Evolutionary conservation across 2,113 vertebrate genomes (phyloP).

Genomic region (Crotalus viridis): DNA sequence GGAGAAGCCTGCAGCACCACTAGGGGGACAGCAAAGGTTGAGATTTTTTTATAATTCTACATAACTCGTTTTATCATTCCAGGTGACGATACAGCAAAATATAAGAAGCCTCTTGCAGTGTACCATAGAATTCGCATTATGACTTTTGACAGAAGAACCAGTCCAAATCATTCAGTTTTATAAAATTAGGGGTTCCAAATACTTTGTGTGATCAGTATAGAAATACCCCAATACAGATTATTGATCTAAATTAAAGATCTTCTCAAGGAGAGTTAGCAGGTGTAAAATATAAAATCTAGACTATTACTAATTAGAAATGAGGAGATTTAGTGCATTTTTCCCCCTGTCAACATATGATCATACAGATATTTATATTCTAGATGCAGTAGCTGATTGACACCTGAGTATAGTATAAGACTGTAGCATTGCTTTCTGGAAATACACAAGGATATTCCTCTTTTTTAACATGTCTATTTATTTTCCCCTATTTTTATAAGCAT

Average conservation of each 20-base stretch:
- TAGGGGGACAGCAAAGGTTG: neutral
- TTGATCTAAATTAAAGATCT: neutral
- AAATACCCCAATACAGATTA: neutral
- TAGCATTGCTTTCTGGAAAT: neutral
- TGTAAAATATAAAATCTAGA: too few relatives aligned
- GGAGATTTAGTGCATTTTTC: neutral
- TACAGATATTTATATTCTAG: neutral
- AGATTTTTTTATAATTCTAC: neutral
- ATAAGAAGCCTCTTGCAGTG: neutral
- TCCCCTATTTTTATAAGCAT: neutral
- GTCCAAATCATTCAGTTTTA: neutral
- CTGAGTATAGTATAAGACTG: neutral
- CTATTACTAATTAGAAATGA: too few relatives aligned
- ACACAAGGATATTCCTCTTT: neutral
- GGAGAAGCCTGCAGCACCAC: neutral
- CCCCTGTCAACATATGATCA: neutral
- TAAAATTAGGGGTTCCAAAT: neutral
- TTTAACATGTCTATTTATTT: neutral
- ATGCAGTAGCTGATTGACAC: neutral
- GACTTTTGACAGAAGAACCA: too few relatives aligned
- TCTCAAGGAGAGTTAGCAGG: neutral
- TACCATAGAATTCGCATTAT: too few relatives aligned
- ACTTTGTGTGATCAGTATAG: neutral
- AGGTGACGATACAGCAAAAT: neutral
- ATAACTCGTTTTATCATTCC: neutral